These are phyloP conservation scores for Dryadula phaetusa DNA, from an alignment of 2,888 invertebrate species.

Conservation along the genomic window DNA sequence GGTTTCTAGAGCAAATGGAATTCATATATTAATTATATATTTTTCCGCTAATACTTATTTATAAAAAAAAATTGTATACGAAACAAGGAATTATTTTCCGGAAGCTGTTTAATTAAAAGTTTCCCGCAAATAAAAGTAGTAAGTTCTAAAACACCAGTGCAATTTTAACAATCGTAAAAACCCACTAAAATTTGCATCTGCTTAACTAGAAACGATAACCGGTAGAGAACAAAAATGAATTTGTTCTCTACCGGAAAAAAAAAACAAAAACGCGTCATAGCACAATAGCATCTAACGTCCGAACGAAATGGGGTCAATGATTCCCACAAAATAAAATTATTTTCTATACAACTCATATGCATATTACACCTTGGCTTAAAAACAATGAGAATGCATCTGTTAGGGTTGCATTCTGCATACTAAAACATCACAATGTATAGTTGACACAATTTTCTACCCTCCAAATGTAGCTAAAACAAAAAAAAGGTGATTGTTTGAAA, in stretches of 20 bases:
- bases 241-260: constrained; percentile 69
- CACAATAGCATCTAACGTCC: constrained; percentile 65
- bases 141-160: neutral
- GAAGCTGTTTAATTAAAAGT: no score
- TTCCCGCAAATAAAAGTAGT: neutral
- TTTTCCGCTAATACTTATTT: no score
- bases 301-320: constrained; percentile 70
- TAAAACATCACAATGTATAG: constrained; percentile 63
- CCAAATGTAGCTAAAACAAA: constrained; percentile 74
- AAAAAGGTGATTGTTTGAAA: constrained; percentile 75
- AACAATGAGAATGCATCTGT: constrained; percentile 77
- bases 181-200: constrained; percentile 34
- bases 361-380: constrained; percentile 76
- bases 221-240: constrained; percentile 62
- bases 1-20: no score
- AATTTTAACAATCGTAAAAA: constrained; percentile 31
- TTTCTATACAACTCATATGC: constrained; percentile 68
- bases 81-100: no score
- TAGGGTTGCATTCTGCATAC: constrained; percentile 66
- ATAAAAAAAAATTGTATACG: no score
- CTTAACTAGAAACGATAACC: constrained; percentile 47
- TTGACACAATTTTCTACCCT: constrained; percentile 79
- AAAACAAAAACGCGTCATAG: constrained; percentile 59
- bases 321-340: constrained; percentile 75
- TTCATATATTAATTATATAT: no score